Percentiles rank a stretch among this genome's conserved stretches.
phyloP scores from a whole-genome alignment of 2,113 vertebrate genomes.

The Sphyrna mokarran region DNA sequence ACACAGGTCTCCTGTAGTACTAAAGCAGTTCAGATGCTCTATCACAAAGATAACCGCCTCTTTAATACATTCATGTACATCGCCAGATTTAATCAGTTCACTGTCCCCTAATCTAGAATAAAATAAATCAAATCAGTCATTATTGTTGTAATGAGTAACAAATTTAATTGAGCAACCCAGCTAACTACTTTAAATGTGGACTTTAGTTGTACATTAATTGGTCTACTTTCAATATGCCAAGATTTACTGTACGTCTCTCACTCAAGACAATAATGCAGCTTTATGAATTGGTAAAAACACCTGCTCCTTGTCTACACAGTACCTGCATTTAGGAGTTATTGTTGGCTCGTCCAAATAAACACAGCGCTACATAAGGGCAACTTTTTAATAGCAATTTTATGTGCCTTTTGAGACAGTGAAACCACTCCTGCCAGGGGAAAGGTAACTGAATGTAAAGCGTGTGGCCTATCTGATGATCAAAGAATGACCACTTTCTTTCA shows the following conservation, averaged over 20 bases:
- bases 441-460: slow-evolving; percentile 23
- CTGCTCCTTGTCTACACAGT: slow-evolving; percentile 14
- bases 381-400: slow-evolving; percentile 25
- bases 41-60: too few species aligned
- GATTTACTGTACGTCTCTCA: neutral
- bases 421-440: slow-evolving; percentile 2
- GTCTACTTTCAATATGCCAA: neutral
- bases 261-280: neutral
- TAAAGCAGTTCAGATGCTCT: neutral
- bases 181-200: neutral
- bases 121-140: neutral
- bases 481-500: neutral
- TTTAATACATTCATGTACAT: neutral
- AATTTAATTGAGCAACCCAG: slow-evolving; percentile 11
- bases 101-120: neutral
- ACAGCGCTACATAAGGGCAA: neutral
- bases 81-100: slow-evolving; percentile 13
- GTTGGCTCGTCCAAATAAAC: neutral
- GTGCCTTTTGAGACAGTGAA: slow-evolving; percentile 21
- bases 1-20: neutral
- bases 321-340: slow-evolving; percentile 16
- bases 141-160: neutral
- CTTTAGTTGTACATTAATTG: neutral
- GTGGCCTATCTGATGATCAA: slow-evolving; percentile 12
- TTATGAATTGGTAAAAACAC: neutral